Evolutionary conservation across 2,797 vertebrate species (phyloP), one percentile per base, ranked within the genome.

Genomic region (Fistularia commersonii): DNA sequence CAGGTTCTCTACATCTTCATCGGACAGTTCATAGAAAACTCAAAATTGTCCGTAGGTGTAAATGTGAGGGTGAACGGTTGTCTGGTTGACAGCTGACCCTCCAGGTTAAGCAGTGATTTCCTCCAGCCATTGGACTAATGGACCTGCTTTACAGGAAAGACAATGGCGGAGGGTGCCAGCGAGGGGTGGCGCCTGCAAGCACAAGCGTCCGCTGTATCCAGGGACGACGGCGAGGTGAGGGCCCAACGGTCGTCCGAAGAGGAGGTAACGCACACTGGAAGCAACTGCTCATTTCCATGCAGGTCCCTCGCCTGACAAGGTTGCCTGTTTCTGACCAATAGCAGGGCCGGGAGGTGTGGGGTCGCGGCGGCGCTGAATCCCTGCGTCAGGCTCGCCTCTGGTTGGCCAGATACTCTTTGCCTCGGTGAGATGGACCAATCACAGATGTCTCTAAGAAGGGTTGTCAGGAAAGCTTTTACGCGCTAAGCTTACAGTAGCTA

Each of bases 311-410:
- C 23, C 23, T 23, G 23, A 23, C 23, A 4, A 23, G 23, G 23
- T 23, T 23, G 23, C 23, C 23, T 23, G 23, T 45, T 45, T 58
- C 45, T 53, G 48, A 58, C 35, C 53, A 51, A 65, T 70, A 50
- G 46, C 76, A 99, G 97, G 94, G 93, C 80, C 95, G 95, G 58
- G 94, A 98, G 77, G 98, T 96, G 0, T 99, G 97, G 97, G 98
- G 98, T 81, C 97, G 98, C 0, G 96, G 98, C 82, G 97, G 96
- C 36, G 90, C 96, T 0, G 71, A 87, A 32, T 88, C 88, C 45
- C 80, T 98, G 65, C 95, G 94, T 61, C 90, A 93, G 0, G 95
- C 97, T 8, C 91, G 97, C 8, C 75, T 97, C 10, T 99, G 95
- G 95, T 87, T 99, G 57, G 95, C 96, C 5, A 93, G 88, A 79